A percentile compares a stretch with the other conserved stretches of the same genome.
Evolutionary conservation across 1,140 invertebrate genomes (phyloP).

Genomic region (Drosophila pandora): DNA sequence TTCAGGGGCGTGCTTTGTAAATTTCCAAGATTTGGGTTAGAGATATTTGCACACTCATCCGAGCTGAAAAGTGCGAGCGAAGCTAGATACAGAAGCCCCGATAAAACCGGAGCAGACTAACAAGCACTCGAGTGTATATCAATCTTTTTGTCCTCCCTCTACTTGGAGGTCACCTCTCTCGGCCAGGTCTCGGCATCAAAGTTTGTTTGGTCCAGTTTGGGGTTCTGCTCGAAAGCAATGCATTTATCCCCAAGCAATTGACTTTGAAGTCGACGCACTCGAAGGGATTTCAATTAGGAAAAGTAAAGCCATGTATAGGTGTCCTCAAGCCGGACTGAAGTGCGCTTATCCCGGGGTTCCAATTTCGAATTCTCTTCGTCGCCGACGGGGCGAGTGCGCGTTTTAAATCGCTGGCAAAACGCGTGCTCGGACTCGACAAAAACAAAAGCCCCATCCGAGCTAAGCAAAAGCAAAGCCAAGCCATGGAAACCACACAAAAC

Average conservation of each 20-base stretch:
- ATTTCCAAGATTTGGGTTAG: conserved; percentile 75
- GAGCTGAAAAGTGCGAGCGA: conserved; percentile 13
- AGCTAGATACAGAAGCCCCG: conserved; percentile 29
- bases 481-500: conserved; percentile 16
- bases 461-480: neutral
- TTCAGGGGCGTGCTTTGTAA: conserved; percentile 64
- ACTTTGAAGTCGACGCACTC: conserved; percentile 50
- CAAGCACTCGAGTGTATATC: conserved; percentile 28
- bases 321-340: neutral
- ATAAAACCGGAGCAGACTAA: conserved; percentile 20
- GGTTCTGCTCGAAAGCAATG: conserved; percentile 4
- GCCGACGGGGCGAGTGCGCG: neutral
- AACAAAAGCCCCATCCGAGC: neutral
- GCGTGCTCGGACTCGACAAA: conserved; percentile 44
- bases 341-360: neutral
- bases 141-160: conserved; percentile 32
- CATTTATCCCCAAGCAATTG: conserved; percentile 41
- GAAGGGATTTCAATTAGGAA: conserved; percentile 44
- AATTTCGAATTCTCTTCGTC: conserved; percentile 21
- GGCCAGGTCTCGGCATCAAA: conserved; percentile 17
- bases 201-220: conserved; percentile 43
- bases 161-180: conserved; percentile 32
- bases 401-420: conserved; percentile 25
- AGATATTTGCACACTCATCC: conserved; percentile 57
- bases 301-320: conserved; percentile 25